Evolutionary conservation across 2,797 vertebrate genomes (phyloP), one percentile per base, ranked within the genome.

Genomic region (Myiotriccus ornatus): DNA sequence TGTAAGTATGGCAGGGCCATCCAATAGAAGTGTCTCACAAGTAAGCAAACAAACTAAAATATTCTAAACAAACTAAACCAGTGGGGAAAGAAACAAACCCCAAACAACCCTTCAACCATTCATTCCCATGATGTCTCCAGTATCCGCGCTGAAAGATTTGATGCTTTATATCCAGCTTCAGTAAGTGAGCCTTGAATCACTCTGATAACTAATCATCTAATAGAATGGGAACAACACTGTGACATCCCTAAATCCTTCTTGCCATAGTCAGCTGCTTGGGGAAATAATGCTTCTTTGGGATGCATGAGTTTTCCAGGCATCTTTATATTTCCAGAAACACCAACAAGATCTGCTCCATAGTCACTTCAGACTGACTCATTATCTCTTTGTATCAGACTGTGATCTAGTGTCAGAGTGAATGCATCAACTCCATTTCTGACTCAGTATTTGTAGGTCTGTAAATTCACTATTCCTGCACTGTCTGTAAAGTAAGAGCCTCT

Each of bases 81-180:
- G 24, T 0, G 14, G 12, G 7, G 12, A 4, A 2, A 21, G 27
- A 35, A 27, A 47, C 14, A 23, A 18, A 8, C 3, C 13, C 18
- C 18, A 55, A 50, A 9, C 10, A 68, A 41, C 6, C 30, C 37
- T 14, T 64, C 30, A 73, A 5, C 15, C 43, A 9, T 69, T 78
- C 14, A 30, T 64, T 74, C 5, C 19, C 21, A 47, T 39, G 18
- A 52, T 53, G 17, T 62, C 74, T 75, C 60, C 32, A 65, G 3
- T 62, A 56, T 14, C 34, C 52, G 12, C 15, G 14, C 41, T 65
- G 41, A 79, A 85, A 88, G 14, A 32, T 60, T 22, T 56, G 9
- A 9, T 50, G 52, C 21, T 69, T 85, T 57, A 37, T 12, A 30
- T 34, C 69, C 34, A 67, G 12, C 14, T 78, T 60, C 23, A 35